Percentiles rank a stretch among this genome's conserved stretches.
These are phyloP conservation scores for Selene dorsalis DNA, from an alignment of 2,797 vertebrate genomes.

Conservation along the genomic window DNA sequence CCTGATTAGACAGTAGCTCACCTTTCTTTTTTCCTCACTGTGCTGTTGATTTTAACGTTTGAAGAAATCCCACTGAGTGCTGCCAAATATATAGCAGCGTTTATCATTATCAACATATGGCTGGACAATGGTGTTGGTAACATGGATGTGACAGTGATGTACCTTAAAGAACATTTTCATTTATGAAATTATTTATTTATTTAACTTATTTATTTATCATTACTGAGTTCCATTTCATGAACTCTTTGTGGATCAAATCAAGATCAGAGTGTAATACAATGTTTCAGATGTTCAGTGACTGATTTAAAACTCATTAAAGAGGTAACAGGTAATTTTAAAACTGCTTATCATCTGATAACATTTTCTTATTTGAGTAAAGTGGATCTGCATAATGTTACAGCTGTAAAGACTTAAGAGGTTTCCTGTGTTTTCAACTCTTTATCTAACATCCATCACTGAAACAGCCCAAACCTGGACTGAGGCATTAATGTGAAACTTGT, in stretches of 20 bases:
- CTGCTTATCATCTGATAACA: neutral
- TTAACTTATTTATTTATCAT: too few relatives aligned
- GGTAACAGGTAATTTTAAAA: constrained; percentile 3
- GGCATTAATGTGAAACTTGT: constrained; percentile 42
- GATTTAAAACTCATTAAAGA: constrained; percentile 12
- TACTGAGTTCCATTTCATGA: neutral
- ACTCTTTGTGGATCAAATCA: constrained; percentile 16
- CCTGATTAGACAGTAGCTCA: constrained; percentile 19
- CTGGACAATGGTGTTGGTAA: neutral
- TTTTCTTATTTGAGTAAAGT: constrained; percentile 7
- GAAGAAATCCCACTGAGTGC: neutral
- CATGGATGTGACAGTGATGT: constrained; percentile 13
- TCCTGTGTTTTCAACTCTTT: constrained; percentile 41
- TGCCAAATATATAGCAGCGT: constrained; percentile 26
- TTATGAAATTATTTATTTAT: too few relatives aligned
- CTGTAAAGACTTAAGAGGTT: constrained; percentile 48
- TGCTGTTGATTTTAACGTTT: constrained; percentile 9
- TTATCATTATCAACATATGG: constrained; percentile 16
- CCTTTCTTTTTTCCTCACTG: neutral
- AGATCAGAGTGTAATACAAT: neutral
- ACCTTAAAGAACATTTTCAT: constrained; percentile 8
- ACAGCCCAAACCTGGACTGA: constrained; percentile 46
- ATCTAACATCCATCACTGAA: constrained; percentile 24
- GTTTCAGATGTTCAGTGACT: constrained; percentile 19
- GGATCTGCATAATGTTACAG: constrained; percentile 16